Evolutionary conservation across 2,888 invertebrate genomes (phyloP).

Genomic region (Drosophila atripex): DNA sequence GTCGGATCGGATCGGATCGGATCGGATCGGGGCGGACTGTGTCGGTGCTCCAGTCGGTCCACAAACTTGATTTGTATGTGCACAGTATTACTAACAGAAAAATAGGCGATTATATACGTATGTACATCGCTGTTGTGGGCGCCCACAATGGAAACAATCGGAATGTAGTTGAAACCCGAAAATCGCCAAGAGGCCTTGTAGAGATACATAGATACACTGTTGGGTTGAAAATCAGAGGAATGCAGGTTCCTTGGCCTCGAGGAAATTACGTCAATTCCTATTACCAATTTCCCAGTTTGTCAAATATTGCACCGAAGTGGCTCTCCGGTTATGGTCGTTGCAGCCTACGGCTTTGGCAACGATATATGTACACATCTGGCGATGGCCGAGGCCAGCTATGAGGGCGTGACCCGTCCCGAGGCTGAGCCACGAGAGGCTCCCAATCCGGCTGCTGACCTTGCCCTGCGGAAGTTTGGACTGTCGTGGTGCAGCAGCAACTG

Average conservation of each 20-base stretch:
- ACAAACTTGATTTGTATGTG: constrained; percentile 25
- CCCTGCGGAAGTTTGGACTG: constrained; percentile 15
- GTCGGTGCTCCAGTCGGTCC: constrained; percentile 19
- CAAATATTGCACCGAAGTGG: constrained; percentile 19
- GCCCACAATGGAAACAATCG: constrained; percentile 37
- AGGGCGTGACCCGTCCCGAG: constrained; percentile 31
- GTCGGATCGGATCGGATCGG: constrained; percentile 13
- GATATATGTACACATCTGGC: constrained; percentile 26
- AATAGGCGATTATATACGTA: constrained; percentile 11
- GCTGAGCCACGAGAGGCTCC: constrained; percentile 12
- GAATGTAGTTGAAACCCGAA: constrained; percentile 5
- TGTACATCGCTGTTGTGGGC: constrained; percentile 18
- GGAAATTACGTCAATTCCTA: constrained; percentile 34
- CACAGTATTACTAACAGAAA: constrained; percentile 12
- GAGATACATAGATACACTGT: neutral
- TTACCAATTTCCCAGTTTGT: constrained; percentile 14
- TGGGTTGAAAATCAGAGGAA: neutral
- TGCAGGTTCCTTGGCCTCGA: constrained; percentile 9
- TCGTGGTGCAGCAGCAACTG: constrained; percentile 36
- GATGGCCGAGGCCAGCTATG: constrained; percentile 13
- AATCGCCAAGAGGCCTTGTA: neutral
- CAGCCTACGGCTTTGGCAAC: constrained; percentile 37
- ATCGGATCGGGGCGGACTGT: constrained; percentile 23
- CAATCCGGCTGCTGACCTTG: constrained; percentile 30
- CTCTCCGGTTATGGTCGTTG: constrained; percentile 34